Evolutionary conservation across 1,140 invertebrate genomes (phyloP), one percentile per base, ranked within the genome.

Genomic region (Galleria mellonella): DNA sequence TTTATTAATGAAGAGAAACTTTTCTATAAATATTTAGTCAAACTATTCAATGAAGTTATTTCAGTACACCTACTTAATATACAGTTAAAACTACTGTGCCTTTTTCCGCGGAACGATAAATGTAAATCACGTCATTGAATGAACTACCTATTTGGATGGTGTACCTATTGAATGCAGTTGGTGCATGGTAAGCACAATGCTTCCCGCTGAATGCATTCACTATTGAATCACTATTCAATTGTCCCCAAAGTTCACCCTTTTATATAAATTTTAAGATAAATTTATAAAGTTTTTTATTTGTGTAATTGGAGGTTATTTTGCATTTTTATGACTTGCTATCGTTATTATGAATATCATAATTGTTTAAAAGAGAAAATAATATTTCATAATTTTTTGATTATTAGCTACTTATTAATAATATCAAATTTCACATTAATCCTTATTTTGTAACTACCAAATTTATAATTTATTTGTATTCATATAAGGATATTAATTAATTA

Each of bases 61-160:
- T 3, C 6, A 23, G 17, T 6, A 3, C 17, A 23, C 6, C 2
- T 23, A 23, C 6, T 23, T 23, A 23, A 23, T 23, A 23, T 23
- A 23, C 2, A 23, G 2, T 23, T 23, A 23, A 23, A 23, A 23
- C 6, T 23, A 23, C 17, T 49, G 48, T 44, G 59, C 53, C 55
- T 62, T 70, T 68, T 60, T 38, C 51, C 39, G 46, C 37, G 37
- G 46, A 36, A 45, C 60, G 57, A 70, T 70, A 62, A 71, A 71
- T 73, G 67, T 73, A 69, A 73, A 73, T 73, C 64, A 68, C 64
- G 59, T 59, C 56, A 66, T 69, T 64, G 59, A 65, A 50, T 57
- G 55, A 63, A 67, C 60, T 65, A 61, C 52, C 57, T 23, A 23
- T 23, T 58, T 65, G 64, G 63, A 59, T 50, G 50, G 51, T 51